Evolutionary conservation across 2,113 vertebrate genomes (phyloP).

Genomic region (Paracanthobrama guichenoti): DNA sequence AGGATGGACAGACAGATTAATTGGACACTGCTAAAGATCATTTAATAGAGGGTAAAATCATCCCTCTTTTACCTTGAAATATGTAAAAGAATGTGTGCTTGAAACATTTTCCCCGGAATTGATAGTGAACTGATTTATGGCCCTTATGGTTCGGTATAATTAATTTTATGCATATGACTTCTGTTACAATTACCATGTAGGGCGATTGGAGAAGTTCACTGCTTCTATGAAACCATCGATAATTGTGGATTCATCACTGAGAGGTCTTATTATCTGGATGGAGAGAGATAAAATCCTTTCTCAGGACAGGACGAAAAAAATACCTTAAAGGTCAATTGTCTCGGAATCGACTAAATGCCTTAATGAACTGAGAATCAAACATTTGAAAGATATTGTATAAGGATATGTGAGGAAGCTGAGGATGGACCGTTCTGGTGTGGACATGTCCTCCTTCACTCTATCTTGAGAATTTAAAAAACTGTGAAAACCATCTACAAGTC

Average conservation of each 20-base stretch:
- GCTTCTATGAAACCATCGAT: slow-evolving; percentile 81
- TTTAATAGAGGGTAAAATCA: slow-evolving; percentile 60
- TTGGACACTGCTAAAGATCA: slow-evolving; percentile 58
- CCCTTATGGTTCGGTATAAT: slow-evolving; percentile 84
- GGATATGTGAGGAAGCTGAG: background rate
- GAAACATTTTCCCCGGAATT: slow-evolving; percentile 81
- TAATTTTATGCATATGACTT: slow-evolving; percentile 97
- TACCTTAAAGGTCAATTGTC: slow-evolving; percentile 68
- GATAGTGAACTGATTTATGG: slow-evolving; percentile 91
- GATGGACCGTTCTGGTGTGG: background rate
- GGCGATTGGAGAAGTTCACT: slow-evolving; percentile 80
- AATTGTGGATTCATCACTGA: slow-evolving; percentile 73
- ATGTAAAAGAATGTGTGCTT: slow-evolving; percentile 64
- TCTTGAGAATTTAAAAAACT: background rate
- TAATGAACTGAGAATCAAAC: slow-evolving; percentile 58
- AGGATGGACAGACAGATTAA: slow-evolving; percentile 28
- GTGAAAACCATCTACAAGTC: background rate
- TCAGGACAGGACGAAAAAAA: slow-evolving; percentile 50
- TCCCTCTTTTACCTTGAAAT: slow-evolving; percentile 74
- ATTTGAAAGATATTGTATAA: slow-evolving; percentile 60
- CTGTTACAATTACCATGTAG: slow-evolving; percentile 85
- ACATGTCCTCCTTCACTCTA: background rate
- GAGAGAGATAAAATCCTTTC: slow-evolving; percentile 53
- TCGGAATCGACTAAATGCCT: slow-evolving; percentile 59
- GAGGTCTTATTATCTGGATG: slow-evolving; percentile 62